phyloP scores from a whole-genome alignment of 2,113 vertebrate species.

The Semicossyphus pulcher region DNA sequence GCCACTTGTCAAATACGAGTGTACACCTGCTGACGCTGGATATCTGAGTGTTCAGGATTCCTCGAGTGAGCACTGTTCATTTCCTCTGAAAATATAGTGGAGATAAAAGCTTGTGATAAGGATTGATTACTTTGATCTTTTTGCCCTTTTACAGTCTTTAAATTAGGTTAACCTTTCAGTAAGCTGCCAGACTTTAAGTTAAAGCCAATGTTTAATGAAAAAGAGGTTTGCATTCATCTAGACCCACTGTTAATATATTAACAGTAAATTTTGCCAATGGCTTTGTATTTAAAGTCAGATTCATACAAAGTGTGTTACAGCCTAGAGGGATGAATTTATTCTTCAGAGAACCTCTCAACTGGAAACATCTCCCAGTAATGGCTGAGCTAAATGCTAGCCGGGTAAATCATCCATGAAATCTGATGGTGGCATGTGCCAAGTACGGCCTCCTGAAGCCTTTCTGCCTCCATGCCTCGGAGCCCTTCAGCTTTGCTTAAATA shows the following conservation, averaged over 20 bases:
- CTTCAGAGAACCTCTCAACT: constrained; percentile 26
- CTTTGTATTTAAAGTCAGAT: constrained; percentile 1
- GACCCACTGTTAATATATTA: not conserved
- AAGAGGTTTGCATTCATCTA: not conserved
- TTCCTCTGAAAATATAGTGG: constrained; percentile 22
- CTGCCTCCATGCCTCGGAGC: constrained; percentile 36
- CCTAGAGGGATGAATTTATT: constrained; percentile 14
- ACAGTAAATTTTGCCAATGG: not conserved
- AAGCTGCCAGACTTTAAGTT: not conserved
- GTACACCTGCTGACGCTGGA: constrained; percentile 66
- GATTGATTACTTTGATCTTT: constrained; percentile 41
- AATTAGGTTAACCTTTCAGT: constrained; percentile 5
- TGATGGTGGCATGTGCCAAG: constrained; percentile 26
- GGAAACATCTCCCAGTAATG: constrained; percentile 23
- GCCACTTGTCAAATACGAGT: constrained; percentile 62
- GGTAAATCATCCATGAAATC: constrained; percentile 69
- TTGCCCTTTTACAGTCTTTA: constrained; percentile 11
- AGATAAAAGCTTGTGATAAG: constrained; percentile 13
- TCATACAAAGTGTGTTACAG: not conserved
- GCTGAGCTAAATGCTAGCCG: constrained; percentile 52
- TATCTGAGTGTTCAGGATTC: constrained; percentile 37
- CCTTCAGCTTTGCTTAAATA: constrained; percentile 1
- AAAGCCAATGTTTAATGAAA: not conserved
- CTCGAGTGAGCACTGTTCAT: constrained; percentile 28
- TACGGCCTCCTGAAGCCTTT: constrained; percentile 21